Percentiles rank a stretch among this genome's conserved stretches.
phyloP scores from a whole-genome alignment of 2,888 invertebrate species.

The Caenorhabditis sp. region DNA sequence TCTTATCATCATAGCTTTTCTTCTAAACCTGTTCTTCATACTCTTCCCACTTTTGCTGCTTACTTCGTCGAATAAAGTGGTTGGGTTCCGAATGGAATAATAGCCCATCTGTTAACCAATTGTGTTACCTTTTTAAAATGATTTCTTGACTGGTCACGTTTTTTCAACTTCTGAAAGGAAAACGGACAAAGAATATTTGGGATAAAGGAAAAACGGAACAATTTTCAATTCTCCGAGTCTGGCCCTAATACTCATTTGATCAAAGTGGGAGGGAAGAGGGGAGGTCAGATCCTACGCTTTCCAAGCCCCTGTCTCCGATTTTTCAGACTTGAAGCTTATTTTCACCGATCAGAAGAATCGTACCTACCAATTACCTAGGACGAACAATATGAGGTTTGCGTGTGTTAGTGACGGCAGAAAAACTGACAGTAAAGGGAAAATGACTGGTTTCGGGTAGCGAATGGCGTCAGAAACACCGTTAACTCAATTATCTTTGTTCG shows the following conservation, averaged over 20 bases:
- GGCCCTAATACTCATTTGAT: neutral
- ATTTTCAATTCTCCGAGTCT: neutral
- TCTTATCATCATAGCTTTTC: slow-evolving; percentile 4
- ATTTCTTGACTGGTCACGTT: slow-evolving; percentile 5
- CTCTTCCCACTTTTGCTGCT: slow-evolving; percentile 26
- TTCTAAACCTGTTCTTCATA: neutral
- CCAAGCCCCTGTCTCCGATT: neutral
- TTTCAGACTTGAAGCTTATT: neutral
- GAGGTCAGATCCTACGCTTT: neutral
- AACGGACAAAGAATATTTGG: neutral
- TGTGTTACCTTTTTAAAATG: slow-evolving; percentile 4
- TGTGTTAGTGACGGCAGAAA: neutral
- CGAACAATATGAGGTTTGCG: neutral
- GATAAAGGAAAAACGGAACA: neutral
- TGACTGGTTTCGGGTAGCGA: neutral
- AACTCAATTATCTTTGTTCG: neutral
- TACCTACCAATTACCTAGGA: neutral
- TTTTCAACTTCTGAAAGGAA: neutral
- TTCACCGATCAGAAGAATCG: neutral
- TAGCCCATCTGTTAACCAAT: slow-evolving; percentile 57
- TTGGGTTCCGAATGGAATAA: slow-evolving; percentile 59
- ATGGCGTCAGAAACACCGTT: slow-evolving; percentile 1
- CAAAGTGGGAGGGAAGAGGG: neutral
- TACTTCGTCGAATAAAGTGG: slow-evolving; percentile 63
- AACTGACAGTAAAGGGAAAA: neutral